phyloP scores from a whole-genome alignment of 2,888 invertebrate species.

The Philereme transversata region DNA sequence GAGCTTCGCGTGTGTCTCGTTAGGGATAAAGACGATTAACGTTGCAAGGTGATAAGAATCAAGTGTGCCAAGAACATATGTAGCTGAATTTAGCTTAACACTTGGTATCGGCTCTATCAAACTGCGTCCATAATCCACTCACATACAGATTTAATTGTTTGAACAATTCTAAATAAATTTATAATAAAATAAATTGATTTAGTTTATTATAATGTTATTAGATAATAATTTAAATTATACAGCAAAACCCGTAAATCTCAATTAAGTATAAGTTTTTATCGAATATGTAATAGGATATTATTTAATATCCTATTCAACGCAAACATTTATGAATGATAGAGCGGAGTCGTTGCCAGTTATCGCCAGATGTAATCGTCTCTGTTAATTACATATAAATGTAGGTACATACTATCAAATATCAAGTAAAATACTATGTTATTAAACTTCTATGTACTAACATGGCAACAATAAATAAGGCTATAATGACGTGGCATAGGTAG shows the following conservation, averaged over 20 bases:
- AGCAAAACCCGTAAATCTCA: too few species aligned
- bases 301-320: conserved; percentile 3
- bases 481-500: neutral
- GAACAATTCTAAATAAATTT: too few species aligned
- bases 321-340: conserved; percentile 6
- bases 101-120: conserved; percentile 9
- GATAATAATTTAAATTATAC: too few species aligned
- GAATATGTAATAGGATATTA: too few species aligned
- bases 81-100: conserved; percentile 20
- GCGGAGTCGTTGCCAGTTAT: conserved; percentile 5
- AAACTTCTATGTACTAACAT: too few species aligned
- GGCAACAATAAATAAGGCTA: neutral
- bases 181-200: too few species aligned
- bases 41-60: conserved; percentile 30
- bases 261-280: too few species aligned
- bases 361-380: conserved; percentile 16
- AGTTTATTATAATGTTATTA: too few species aligned
- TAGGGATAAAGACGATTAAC: conserved; percentile 33
- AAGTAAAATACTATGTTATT: neutral
- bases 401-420: neutral
- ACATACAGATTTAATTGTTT: too few species aligned
- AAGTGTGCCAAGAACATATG: conserved; percentile 34
- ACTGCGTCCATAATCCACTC: neutral
- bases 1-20: conserved; percentile 18
- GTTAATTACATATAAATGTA: neutral